Base-by-base conservation (phyloP, 2,113 vertebrate species). In the Hyperopisus bebe region DNA sequence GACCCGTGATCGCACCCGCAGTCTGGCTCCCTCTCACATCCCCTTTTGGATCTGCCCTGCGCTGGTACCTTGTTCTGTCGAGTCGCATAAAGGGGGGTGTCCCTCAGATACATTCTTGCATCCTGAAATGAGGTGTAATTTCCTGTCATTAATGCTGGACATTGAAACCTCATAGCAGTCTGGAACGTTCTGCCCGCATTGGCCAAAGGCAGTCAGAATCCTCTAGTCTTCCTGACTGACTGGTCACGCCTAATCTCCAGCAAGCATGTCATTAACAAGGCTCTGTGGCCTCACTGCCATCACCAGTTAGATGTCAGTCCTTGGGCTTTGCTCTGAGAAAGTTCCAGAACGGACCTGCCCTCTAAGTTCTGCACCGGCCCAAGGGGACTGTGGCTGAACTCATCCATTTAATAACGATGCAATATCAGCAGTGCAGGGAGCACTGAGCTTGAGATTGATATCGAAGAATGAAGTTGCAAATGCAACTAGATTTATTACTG, bases 231-330 rank as follows among this genome's bases (percentile, higher is more conserved):
- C 10, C 19, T 84, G 82, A 47, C 31, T 44, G 77, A 82, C 0
- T 82, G 35, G 77, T 47, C 17, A 83, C 6, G 80, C 80, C 80
- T 83, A 24, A 44, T 46, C 80, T n/a, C 90, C 5, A 91, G 46
- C 88, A 2, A 5, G 89, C 5, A 7, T 90, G 86, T 93, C 92
- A 94, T 94, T 91, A 94, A 93, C 90, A 48, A 89, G 84, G 88
- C 87, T 92, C 90, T 91, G 24, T 90, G 89, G 86, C 86, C 48
- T 80, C 86, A 87, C 88, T 88, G 88, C 90, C 92, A 93, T 95
- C 93, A 94, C 94, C 93, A 93, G 92, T 92, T 95, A 94, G 88
- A 91, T 62, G 92, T 94, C 93, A 94, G 94, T 94, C 92, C 91
- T 90, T 90, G 70, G 27, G 84, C 83, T 90, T 62, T 44, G 87